Percentiles rank a stretch among this genome's conserved stretches.
Conservation (phyloP, 2,113 vertebrate genomes). For the Cynoglossus semilaevis region DNA sequence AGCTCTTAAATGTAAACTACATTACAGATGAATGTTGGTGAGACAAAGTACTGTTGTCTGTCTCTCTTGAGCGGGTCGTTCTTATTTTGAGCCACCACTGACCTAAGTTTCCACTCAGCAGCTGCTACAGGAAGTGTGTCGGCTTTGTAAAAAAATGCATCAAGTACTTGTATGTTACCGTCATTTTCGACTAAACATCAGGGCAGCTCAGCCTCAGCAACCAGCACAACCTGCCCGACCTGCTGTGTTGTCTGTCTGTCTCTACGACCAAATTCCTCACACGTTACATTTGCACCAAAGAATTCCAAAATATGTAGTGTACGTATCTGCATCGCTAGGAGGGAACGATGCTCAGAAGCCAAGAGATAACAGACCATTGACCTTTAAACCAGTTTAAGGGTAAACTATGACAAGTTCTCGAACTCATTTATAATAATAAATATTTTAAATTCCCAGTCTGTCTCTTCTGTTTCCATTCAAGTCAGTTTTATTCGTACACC, state of each 20-base stretch:
- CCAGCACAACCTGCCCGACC: slow-evolving; percentile 42
- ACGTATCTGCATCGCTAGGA: background rate
- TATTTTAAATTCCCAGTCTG: background rate
- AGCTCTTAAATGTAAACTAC: no score
- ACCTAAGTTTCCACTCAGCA: slow-evolving; percentile 46
- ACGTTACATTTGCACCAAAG: slow-evolving; percentile 4
- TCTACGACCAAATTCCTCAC: slow-evolving; percentile 30
- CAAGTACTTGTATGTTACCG: background rate
- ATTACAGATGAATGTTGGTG: background rate
- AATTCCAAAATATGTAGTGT: slow-evolving; percentile 19
- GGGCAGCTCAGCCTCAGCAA: background rate
- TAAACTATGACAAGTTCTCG: no score
- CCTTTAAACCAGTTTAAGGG: no score
- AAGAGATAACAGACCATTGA: no score
- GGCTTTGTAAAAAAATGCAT: background rate
- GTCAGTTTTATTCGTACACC: no score
- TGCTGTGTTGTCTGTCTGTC: slow-evolving; percentile 22
- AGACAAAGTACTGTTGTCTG: slow-evolving; percentile 25
- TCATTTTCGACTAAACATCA: slow-evolving; percentile 11
- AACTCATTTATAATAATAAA: background rate
- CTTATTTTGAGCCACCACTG: slow-evolving; percentile 5
- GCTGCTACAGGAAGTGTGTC: slow-evolving; percentile 22
- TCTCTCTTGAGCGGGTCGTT: slow-evolving; percentile 5
- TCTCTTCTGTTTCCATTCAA: background rate
- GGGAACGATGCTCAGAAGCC: background rate